A percentile compares a stretch with the other conserved stretches of the same genome.
Conservation (phyloP, 2,888 invertebrate genomes). For the Hydrotaea diabolus region DNA sequence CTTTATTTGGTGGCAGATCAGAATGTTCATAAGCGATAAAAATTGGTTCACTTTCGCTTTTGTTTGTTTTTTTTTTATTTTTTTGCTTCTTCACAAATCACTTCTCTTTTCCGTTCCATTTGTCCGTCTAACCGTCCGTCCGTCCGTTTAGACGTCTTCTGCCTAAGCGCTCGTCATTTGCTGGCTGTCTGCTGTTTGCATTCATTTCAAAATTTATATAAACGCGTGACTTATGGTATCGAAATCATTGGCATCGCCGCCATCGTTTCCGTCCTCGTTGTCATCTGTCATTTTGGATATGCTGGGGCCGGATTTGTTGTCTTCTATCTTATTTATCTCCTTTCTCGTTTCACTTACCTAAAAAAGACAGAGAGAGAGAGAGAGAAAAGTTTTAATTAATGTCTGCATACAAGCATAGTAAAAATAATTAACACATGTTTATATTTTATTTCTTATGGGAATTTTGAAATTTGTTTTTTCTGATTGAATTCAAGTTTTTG, state of each 20-base stretch:
- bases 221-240: not conserved
- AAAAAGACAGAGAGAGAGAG: not conserved
- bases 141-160: too few relatives aligned
- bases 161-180: too few relatives aligned
- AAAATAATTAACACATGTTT: conserved; percentile 1
- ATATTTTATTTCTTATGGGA: not conserved
- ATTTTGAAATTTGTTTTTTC: not conserved
- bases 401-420: not conserved
- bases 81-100: not conserved
- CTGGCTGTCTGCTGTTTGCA: not conserved
- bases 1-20: not conserved
- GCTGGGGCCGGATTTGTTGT: not conserved
- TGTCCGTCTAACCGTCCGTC: not conserved
- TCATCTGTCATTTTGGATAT: not conserved
- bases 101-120: too few relatives aligned
- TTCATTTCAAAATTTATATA: not conserved
- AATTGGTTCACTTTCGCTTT: conserved; percentile 61
- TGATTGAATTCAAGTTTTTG: not conserved
- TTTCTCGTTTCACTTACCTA: not conserved
- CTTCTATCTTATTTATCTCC: not conserved
- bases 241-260: not conserved
- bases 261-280: not conserved
- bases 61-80: not conserved
- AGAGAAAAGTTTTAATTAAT: not conserved
- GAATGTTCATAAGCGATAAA: conserved; percentile 25